A percentile compares a stretch with the other conserved stretches of the same genome.
Conservation (phyloP, 2,888 invertebrate genomes). For the Ceraclea dissimilis region DNA sequence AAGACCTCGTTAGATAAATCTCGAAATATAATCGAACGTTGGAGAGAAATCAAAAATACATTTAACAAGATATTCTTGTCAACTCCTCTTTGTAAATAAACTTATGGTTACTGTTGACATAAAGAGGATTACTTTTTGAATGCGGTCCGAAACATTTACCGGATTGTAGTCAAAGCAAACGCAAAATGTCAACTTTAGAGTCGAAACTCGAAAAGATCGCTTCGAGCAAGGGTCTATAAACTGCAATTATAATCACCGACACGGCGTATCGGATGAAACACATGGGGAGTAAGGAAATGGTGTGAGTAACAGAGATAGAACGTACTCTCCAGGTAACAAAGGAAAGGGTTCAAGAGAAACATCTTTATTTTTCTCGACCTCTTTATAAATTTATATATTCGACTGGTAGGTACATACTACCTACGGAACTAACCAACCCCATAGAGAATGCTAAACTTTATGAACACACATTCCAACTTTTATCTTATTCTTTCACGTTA, state of each 20-base stretch:
- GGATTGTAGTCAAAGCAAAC: background rate
- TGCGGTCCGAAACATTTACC: background rate
- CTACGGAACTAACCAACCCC: background rate
- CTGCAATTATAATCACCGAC: background rate
- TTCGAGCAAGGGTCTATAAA: background rate
- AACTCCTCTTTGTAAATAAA: background rate
- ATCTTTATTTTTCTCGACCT: background rate
- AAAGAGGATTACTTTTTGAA: background rate
- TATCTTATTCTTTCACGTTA: no score
- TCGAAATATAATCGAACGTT: background rate
- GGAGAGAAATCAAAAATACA: background rate
- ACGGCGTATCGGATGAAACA: background rate
- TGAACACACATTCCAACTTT: no score
- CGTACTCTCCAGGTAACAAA: background rate
- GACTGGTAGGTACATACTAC: no score
- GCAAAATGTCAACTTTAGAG: background rate
- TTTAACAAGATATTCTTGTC: background rate
- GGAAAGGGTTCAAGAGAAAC: constrained; percentile 1
- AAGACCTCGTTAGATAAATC: background rate
- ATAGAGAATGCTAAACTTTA: background rate
- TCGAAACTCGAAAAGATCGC: no score
- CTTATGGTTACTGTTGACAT: background rate
- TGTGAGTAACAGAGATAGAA: background rate
- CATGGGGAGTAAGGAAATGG: background rate
- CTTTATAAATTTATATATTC: background rate